Evolutionary conservation across 2,797 vertebrate species (phyloP), one percentile per base, ranked within the genome.

Genomic region (Rhynchonycteris naso): DNA sequence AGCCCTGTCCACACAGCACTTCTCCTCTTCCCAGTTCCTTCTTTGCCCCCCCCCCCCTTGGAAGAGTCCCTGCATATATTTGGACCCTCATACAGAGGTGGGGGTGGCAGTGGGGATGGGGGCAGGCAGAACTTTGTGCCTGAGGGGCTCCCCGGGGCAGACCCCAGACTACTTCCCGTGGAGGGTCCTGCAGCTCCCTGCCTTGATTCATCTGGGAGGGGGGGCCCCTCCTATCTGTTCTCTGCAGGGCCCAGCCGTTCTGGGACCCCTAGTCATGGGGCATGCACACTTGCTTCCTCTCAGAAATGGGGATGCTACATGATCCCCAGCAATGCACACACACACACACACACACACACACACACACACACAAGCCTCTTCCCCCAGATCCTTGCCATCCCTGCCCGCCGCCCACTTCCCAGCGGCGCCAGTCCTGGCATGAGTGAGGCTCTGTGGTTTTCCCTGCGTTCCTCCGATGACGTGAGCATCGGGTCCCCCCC

Each of bases 11-110:
- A 5, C 0, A 11, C 3, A 4, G 11, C 66, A 43, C 43, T 43
- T 0, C 0, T 2, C 11, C 59, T 7, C 21, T 24, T 18, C 14
- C 35, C 26, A 0, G 12, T 2, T 10, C 30, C 72, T 72, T n/a
- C 68, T 21, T 5, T 5, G n/a, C 33, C 9, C 30, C 30, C 12
- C 10, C 21, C 22, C 12, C 24, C 24, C 74, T 4, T 4, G 18
- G 13, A 68, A 22, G 66, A 24, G 10, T 22, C 38, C 43, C 28
- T 15, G 61, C 13, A 5, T 19, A 22, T 11, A 50, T 4, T 1
- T 0, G 5, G 28, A 56, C 61, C 50, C 59, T 28, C 3, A 5
- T 6, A 2, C 61, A 2, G 0, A 18, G 24, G 52, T 5, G 0
- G 5, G 50, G 71, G n/a, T 30, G 3, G 30, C 22, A 38, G 8